A percentile compares a stretch with the other conserved stretches of the same genome.
Conservation (phyloP, 2,113 vertebrate species). For the Nothoprocta perdicaria region DNA sequence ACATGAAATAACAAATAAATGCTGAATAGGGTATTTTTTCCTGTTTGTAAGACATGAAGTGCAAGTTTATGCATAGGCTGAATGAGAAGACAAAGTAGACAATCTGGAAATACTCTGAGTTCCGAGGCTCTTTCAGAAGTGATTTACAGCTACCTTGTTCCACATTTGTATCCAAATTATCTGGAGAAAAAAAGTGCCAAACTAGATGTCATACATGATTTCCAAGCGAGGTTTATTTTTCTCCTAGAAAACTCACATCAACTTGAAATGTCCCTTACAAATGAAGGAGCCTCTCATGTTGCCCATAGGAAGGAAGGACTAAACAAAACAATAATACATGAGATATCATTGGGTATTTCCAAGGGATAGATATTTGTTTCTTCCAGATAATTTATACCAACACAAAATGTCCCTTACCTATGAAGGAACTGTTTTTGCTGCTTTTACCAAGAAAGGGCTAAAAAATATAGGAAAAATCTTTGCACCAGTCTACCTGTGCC, state of each 20-base stretch:
- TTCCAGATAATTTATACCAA: neutral
- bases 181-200: neutral
- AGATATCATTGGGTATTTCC: neutral
- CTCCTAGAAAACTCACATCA: neutral
- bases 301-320: accelerated
- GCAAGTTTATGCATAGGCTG: neutral
- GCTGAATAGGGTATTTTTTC: neutral
- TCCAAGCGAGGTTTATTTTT: neutral
- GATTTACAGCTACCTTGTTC: neutral
- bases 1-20: neutral
- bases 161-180: neutral
- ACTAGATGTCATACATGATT: neutral
- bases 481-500: too few species aligned
- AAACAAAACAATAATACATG: neutral
- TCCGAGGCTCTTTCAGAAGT: neutral
- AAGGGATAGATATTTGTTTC: neutral
- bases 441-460: neutral
- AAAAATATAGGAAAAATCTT: neutral
- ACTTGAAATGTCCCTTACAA: neutral
- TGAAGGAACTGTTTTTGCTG: neutral
- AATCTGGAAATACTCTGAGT: neutral
- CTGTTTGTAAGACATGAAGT: neutral
- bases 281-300: neutral
- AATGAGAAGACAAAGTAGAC: neutral
- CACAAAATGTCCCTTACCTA: neutral